Base-by-base conservation (phyloP, 2,888 invertebrate genomes). In the Apodemia hepburni region DNA sequence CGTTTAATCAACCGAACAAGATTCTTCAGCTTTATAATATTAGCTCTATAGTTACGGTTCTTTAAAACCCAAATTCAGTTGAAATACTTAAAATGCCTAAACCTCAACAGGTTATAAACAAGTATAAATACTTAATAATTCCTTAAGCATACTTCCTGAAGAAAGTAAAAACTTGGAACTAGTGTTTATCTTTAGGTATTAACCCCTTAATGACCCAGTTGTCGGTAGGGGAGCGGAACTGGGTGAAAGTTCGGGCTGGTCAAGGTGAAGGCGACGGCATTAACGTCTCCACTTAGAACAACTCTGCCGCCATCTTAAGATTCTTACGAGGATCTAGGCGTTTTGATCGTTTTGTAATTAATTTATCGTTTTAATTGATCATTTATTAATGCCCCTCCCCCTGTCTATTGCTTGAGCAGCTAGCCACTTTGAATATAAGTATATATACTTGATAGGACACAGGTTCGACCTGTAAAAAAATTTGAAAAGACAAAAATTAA, bases 241-340 rank as follows among this genome's bases (percentile, higher is more conserved):
- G 82, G 84, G 82, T 82, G 80, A 84, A 81, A 85, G 88, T 87
- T 88, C 85, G 85, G 74, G 65, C 73, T 88, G 91, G 90, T 89
- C 90, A 90, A 89, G 90, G 90, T 89, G 87, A 87, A 83, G 82
- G 78, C 77, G 80, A 75, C 79, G 75, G 80, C 87, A 88, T 89
- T 88, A 88, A 84, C 85, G 82, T 81, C 82, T 82, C 71, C 81
- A 81, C 84, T 86, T 82, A 87, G 84, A 86, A 87, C 87, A 87
- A 87, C 85, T 84, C 83, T 74, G 75, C 76, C 76, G 75, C 71
- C 84, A 80, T 79, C 90, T 89, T 89, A 84, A 88, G 87, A 87
- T 80, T 73, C 77, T 51, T 72, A 79, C 68, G 17, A 4, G 61
- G 79, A 63, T 7, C 12, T 0, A 62, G 9, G 0, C 0, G 47